These are phyloP conservation scores for Caradrina clavipalpis DNA, from an alignment of 2,888 invertebrate species.

Conservation along the genomic window DNA sequence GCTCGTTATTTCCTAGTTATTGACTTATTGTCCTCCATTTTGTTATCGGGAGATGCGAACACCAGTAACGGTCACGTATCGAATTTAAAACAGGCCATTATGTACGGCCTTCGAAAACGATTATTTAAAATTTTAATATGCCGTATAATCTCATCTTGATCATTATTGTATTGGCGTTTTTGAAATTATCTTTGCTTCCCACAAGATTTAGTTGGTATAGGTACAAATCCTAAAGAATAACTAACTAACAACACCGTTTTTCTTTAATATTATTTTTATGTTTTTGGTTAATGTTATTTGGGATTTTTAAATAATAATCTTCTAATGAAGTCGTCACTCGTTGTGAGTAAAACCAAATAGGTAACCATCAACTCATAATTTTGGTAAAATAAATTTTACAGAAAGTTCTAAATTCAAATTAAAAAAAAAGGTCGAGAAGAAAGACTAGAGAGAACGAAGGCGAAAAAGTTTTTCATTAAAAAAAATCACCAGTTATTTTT, in stretches of 20 bases:
- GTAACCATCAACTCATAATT: neutral
- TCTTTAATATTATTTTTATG: neutral
- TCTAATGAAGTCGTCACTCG: too few species aligned
- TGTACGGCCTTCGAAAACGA: conserved; percentile 5
- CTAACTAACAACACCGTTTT: neutral
- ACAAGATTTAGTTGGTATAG: too few species aligned
- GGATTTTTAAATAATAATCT: too few species aligned
- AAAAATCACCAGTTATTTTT: conserved; percentile 22
- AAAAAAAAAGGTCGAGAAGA: too few species aligned
- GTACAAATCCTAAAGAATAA: neutral
- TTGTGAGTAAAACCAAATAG: neutral
- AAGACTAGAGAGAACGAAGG: neutral
- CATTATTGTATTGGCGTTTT: conserved; percentile 24
- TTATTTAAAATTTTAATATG: conserved; percentile 46
- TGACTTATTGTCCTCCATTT: neutral
- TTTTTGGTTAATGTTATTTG: too few species aligned
- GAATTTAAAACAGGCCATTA: conserved; percentile 50
- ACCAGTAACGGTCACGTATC: conserved; percentile 50
- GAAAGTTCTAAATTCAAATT: too few species aligned
- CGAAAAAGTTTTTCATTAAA: conserved; percentile 7
- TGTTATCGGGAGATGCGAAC: conserved; percentile 59
- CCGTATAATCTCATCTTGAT: conserved; percentile 19
- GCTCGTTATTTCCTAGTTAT: conserved; percentile 10
- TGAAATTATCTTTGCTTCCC: conserved; percentile 3
- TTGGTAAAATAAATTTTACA: neutral